Conservation (phyloP, 2,888 invertebrate species). For the Bimastos eiseni region DNA sequence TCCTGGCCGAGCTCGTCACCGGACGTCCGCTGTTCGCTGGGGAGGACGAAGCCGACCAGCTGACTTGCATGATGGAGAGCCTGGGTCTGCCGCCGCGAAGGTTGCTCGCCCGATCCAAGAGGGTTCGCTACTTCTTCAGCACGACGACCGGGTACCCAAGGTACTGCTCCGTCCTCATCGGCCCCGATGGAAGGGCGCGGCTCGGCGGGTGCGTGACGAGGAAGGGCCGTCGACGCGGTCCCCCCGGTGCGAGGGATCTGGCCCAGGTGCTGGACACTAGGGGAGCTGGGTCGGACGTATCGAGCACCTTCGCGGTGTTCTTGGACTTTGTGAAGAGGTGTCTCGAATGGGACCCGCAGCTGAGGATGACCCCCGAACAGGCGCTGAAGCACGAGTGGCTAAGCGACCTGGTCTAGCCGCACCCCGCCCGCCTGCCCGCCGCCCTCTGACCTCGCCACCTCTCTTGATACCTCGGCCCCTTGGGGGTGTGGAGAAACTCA, state of each 20-base stretch:
- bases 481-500: background rate
- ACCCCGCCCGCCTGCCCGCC: background rate
- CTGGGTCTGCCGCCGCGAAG: constrained; percentile 85
- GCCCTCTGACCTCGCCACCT: background rate
- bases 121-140: constrained; percentile 58
- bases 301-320: constrained; percentile 75
- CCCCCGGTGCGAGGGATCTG: constrained; percentile 82
- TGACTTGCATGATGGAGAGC: constrained; percentile 95
- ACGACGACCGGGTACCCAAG: constrained; percentile 20
- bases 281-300: background rate
- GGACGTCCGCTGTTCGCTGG: constrained; percentile 92
- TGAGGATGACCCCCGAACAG: constrained; percentile 87
- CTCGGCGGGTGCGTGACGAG: constrained; percentile 21
- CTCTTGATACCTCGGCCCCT: background rate
- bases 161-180: constrained; percentile 28
- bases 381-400: constrained; percentile 87
- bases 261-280: constrained; percentile 80
- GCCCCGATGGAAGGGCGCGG: background rate
- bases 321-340: constrained; percentile 87
- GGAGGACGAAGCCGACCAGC: constrained; percentile 93
- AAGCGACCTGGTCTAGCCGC: constrained; percentile 40
- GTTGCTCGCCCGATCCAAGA: constrained; percentile 79
- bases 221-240: constrained; percentile 65
- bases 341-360: constrained; percentile 92
- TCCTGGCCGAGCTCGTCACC: constrained; percentile 91